phyloP scores from a whole-genome alignment of 2,113 vertebrate species.

The Cebus imitator region DNA sequence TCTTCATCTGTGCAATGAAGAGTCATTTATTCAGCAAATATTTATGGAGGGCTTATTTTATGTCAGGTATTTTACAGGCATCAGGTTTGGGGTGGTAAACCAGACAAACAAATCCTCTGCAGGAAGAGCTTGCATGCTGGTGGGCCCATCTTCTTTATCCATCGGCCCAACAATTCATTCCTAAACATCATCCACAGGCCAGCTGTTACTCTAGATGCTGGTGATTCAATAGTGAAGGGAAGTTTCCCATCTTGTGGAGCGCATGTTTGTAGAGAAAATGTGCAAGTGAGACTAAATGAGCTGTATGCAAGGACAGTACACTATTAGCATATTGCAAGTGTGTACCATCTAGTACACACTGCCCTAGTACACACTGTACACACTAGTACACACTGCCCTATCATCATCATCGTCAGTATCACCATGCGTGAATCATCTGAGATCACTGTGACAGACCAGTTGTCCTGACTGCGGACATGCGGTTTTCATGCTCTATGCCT shows the following conservation, averaged over 20 bases:
- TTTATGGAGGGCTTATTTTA: background rate
- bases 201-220: background rate
- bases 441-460: too few species aligned
- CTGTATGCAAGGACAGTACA: rapidly evolving
- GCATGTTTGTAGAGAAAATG: background rate
- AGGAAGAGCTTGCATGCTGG: background rate
- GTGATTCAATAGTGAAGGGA: background rate
- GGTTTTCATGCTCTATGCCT: background rate
- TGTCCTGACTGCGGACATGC: background rate
- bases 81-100: background rate
- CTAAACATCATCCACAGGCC: background rate
- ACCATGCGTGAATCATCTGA: background rate
- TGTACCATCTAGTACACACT: background rate
- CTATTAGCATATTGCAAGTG: rapidly evolving
- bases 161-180: background rate
- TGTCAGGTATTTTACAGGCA: background rate
- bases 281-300: background rate
- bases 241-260: background rate
- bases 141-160: rapidly evolving
- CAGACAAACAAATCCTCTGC: background rate
- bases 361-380: too few species aligned
- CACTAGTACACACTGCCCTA: background rate
- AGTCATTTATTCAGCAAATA: background rate
- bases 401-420: background rate
- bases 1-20: background rate